Evolutionary conservation across 2,888 invertebrate genomes (phyloP).

Genomic region (Caenorhabditis angaria): DNA sequence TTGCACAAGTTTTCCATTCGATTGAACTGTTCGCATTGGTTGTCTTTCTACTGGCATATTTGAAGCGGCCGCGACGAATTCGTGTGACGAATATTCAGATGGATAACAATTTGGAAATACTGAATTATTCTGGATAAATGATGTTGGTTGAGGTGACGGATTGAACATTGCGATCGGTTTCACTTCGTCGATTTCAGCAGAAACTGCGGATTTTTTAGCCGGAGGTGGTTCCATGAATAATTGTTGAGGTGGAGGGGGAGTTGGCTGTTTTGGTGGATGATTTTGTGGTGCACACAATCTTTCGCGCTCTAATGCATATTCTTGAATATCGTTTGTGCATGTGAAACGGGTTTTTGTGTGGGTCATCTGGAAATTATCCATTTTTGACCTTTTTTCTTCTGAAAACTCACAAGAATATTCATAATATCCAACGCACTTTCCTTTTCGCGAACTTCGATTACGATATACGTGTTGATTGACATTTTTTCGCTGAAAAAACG

Average conservation of each 20-base stretch:
- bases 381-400: background rate
- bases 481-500: background rate
- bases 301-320: conserved; percentile 24
- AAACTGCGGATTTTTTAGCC: background rate
- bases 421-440: conserved; percentile 27
- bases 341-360: conserved; percentile 21
- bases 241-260: background rate
- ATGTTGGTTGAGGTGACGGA: no score
- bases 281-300: background rate
- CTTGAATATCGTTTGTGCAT: conserved; percentile 17
- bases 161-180: no score
- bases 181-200: background rate
- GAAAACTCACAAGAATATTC: conserved; percentile 24
- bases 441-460: conserved; percentile 23
- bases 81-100: no score
- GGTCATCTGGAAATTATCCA: conserved; percentile 18
- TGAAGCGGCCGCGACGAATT: background rate
- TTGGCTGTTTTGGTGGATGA: background rate
- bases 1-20: background rate
- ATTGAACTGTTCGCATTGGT: background rate
- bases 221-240: background rate
- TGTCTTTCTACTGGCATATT: no score
- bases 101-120: no score
- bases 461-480: conserved; percentile 17
- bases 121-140: no score